Evolutionary conservation across 53 echinoderm and acorn worm genomes (phyloP).

Genomic region (Astropecten irregularis): DNA sequence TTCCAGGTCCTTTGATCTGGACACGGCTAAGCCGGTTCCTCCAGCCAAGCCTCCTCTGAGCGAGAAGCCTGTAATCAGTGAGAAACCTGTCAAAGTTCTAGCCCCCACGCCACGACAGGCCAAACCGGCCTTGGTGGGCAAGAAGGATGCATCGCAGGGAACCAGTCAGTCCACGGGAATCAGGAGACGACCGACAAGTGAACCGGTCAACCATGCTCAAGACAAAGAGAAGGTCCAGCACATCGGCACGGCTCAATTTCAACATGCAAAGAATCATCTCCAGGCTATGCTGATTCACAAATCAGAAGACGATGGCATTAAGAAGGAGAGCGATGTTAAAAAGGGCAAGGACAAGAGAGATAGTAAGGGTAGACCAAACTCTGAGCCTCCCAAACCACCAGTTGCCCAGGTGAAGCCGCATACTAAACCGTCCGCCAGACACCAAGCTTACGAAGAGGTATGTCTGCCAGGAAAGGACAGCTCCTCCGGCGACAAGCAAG

Average conservation of each 20-base stretch:
- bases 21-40: not conserved
- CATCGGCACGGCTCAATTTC: slow-evolving; percentile 11
- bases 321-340: not conserved
- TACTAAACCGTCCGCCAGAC: not conserved
- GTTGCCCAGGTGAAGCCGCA: not conserved
- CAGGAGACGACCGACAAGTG: slow-evolving; percentile 26
- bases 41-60: slow-evolving; percentile 6
- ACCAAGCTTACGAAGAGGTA: slow-evolving; percentile 28
- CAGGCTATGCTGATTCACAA: slow-evolving; percentile 16
- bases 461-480: not conserved
- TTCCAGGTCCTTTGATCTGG: not conserved
- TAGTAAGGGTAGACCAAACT: slow-evolving; percentile 20
- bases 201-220: not conserved
- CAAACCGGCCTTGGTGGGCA: slow-evolving; percentile 7
- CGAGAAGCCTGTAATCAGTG: slow-evolving; percentile 4
- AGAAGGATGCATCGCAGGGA: not conserved
- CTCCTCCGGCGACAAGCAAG: not conserved
- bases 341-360: slow-evolving; percentile 1
- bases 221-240: slow-evolving; percentile 22
- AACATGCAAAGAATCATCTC: slow-evolving; percentile 14
- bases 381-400: slow-evolving; percentile 48
- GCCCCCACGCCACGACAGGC: not conserved
- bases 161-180: not conserved
- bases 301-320: not conserved
- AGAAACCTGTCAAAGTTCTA: slow-evolving; percentile 9